A percentile compares a stretch with the other conserved stretches of the same genome.
These are phyloP conservation scores for Magallana nippona DNA, from an alignment of 2,888 invertebrate genomes.

Conservation along the genomic window DNA sequence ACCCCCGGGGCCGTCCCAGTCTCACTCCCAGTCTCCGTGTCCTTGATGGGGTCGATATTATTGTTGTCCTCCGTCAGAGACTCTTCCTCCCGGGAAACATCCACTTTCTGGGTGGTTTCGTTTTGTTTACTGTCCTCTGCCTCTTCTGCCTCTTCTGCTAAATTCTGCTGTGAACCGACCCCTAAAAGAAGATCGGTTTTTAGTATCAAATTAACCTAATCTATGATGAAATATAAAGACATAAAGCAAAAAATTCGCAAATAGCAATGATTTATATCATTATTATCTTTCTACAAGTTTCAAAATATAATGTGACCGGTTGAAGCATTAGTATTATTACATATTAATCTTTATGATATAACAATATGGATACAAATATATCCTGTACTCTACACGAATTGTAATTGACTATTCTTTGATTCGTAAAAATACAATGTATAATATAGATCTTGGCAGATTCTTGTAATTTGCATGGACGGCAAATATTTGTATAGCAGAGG, in stretches of 20 bases:
- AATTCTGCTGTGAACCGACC: conserved; percentile 35
- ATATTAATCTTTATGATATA: too few relatives aligned
- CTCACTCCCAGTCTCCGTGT: neutral
- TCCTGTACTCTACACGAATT: neutral
- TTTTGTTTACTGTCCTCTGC: neutral
- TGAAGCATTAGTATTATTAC: too few relatives aligned
- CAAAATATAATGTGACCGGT: too few relatives aligned
- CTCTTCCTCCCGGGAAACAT: neutral
- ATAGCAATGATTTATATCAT: too few relatives aligned
- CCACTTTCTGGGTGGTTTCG: neutral
- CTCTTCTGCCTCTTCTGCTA: conserved; percentile 17
- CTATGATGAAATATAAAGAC: neutral
- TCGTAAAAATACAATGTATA: neutral
- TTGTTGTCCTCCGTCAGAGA: conserved; percentile 10
- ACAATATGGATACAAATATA: too few relatives aligned
- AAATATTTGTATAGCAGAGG: too few relatives aligned
- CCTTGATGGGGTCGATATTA: neutral
- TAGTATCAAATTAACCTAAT: neutral
- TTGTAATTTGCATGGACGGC: too few relatives aligned
- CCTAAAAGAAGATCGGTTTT: neutral
- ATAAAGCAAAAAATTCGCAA: neutral
- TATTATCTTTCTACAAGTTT: too few relatives aligned
- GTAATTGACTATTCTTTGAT: neutral
- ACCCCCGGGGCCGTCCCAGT: neutral
- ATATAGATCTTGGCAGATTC: too few relatives aligned